These are phyloP conservation scores for Sebastes hopkinsi DNA, from an alignment of 2,797 vertebrate species.

Conservation along the genomic window DNA sequence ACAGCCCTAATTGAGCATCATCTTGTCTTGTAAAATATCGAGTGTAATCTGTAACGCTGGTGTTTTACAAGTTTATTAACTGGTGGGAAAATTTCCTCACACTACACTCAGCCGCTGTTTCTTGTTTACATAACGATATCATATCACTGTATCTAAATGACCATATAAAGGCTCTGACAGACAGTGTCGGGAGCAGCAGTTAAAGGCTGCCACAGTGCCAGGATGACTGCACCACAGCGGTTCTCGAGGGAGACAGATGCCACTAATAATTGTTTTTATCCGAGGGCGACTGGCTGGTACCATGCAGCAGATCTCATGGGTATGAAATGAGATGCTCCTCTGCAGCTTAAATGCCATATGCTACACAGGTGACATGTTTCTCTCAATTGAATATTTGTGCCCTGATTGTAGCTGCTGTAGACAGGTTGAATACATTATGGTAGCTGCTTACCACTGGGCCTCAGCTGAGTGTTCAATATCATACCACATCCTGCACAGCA, in stretches of 20 bases:
- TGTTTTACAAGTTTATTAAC: neutral
- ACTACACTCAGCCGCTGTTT: neutral
- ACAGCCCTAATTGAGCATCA: too few relatives aligned
- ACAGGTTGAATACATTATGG: slow-evolving; percentile 25
- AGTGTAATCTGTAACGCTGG: neutral
- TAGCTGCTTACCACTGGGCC: slow-evolving; percentile 14
- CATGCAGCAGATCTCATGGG: slow-evolving; percentile 20
- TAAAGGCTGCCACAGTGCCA: slow-evolving; percentile 23
- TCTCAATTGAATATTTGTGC: slow-evolving; percentile 29
- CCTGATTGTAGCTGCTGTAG: slow-evolving; percentile 17
- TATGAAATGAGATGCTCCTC: slow-evolving; percentile 27
- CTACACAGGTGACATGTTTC: slow-evolving; percentile 29
- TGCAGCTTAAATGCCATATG: slow-evolving; percentile 45
- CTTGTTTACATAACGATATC: slow-evolving; percentile 33
- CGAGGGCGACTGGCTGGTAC: slow-evolving; percentile 25
- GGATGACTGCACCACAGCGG: slow-evolving; percentile 29
- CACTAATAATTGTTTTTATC: slow-evolving; percentile 56
- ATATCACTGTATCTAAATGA: slow-evolving; percentile 50
- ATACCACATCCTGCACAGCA: slow-evolving; percentile 25
- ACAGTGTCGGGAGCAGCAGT: slow-evolving; percentile 34
- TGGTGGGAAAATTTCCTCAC: neutral
- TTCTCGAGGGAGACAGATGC: slow-evolving; percentile 57
- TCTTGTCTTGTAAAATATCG: too few relatives aligned
- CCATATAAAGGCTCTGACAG: slow-evolving; percentile 37
- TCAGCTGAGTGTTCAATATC: slow-evolving; percentile 37